Percentiles rank a stretch among this genome's conserved stretches.
Evolutionary conservation across 1,140 invertebrate species (phyloP).

Genomic region (Brachionus calyciflorus): DNA sequence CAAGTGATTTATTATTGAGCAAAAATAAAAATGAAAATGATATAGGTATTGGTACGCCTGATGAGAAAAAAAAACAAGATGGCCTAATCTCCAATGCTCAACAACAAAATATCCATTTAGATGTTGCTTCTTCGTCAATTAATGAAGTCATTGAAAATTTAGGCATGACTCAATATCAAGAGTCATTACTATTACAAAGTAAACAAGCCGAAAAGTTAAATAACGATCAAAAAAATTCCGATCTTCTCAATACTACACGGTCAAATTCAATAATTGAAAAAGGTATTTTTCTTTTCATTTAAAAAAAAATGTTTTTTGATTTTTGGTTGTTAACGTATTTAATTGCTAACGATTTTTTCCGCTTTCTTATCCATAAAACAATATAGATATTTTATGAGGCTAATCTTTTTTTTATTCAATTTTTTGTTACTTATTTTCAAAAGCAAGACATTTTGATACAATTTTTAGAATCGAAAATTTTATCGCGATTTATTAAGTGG

Average conservation of each 20-base stretch:
- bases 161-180: background rate
- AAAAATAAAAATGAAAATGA: background rate
- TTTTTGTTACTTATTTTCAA: too few relatives aligned
- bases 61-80: conserved; percentile 1
- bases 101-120: background rate
- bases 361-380: too few relatives aligned
- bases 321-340: too few relatives aligned
- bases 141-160: conserved; percentile 5
- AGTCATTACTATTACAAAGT: background rate
- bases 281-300: too few relatives aligned
- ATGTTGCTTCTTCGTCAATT: background rate
- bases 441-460: too few relatives aligned
- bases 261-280: background rate
- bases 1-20: background rate
- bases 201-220: background rate
- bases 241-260: background rate
- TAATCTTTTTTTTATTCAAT: too few relatives aligned
- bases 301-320: too few relatives aligned
- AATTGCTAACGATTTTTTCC: too few relatives aligned
- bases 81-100: background rate
- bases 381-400: too few relatives aligned
- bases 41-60: background rate
- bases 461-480: too few relatives aligned
- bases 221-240: background rate
- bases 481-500: too few relatives aligned